phyloP scores from a whole-genome alignment of 2,113 vertebrate species.

The Myotis lucifugus region DNA sequence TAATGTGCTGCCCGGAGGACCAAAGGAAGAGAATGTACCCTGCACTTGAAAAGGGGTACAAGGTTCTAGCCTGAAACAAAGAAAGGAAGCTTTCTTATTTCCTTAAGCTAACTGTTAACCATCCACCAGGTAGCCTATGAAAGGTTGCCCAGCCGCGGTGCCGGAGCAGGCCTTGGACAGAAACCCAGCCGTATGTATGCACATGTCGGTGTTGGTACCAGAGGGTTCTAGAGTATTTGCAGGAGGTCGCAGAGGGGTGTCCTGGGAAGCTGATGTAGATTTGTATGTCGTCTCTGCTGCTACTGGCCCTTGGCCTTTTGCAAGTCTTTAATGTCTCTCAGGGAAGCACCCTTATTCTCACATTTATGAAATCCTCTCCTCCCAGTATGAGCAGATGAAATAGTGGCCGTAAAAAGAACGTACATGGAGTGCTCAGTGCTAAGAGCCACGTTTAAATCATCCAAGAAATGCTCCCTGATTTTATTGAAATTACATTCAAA shows the following conservation, averaged over 20 bases:
- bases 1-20: background rate
- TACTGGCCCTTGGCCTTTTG: background rate
- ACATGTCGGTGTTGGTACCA: background rate
- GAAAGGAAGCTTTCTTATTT: no score
- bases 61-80: background rate
- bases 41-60: background rate
- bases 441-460: background rate
- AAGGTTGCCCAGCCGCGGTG: no score
- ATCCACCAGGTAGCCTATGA: background rate
- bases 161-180: background rate
- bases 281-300: background rate
- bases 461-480: background rate
- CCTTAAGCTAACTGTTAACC: background rate
- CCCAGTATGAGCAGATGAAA: background rate
- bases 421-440: background rate
- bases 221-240: background rate
- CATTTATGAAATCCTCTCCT: background rate
- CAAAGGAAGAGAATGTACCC: background rate
- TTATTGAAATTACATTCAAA: background rate
- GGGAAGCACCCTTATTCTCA: background rate
- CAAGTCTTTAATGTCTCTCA: background rate
- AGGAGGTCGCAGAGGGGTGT: background rate
- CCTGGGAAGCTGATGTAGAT: background rate
- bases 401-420: background rate
- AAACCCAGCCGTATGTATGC: accelerated